These are phyloP conservation scores for Piscicola geometra DNA, from an alignment of 2,888 invertebrate genomes.

Conservation along the genomic window DNA sequence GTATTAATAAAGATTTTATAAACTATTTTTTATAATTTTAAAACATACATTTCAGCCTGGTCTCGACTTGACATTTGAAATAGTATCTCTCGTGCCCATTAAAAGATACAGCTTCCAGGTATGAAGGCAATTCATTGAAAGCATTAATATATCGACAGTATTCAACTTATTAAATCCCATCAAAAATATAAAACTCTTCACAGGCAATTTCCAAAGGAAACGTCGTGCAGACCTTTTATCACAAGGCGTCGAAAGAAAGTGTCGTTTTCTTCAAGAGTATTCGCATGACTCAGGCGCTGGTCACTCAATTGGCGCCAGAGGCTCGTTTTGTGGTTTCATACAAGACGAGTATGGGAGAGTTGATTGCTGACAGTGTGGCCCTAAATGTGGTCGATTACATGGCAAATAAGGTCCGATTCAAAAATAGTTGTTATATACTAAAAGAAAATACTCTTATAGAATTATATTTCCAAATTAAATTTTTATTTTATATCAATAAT, in stretches of 20 bases:
- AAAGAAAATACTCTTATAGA: too few relatives aligned
- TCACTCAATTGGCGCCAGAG: slow-evolving; percentile 20
- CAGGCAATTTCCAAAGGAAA: neutral
- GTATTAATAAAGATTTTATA: slow-evolving; percentile 13
- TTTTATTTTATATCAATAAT: too few relatives aligned
- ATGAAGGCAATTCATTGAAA: neutral
- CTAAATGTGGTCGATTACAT: slow-evolving; percentile 5
- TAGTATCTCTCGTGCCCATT: neutral
- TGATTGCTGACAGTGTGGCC: slow-evolving; percentile 25
- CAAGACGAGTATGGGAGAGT: slow-evolving; percentile 6
- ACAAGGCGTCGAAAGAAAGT: neutral
- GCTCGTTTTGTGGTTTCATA: slow-evolving; percentile 18
- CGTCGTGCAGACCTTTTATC: neutral
- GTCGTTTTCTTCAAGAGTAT: neutral
- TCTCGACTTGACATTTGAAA: neutral
- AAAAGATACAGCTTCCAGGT: neutral
- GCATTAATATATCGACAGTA: neutral
- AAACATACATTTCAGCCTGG: slow-evolving; percentile 9
- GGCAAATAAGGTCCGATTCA: slow-evolving; percentile 12
- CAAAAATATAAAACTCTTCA: neutral
- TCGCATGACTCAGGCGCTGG: slow-evolving; percentile 21
- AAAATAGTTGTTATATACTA: too few relatives aligned
- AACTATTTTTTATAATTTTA: too few relatives aligned
- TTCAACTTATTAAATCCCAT: neutral
- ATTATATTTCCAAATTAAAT: too few relatives aligned